phyloP scores from a whole-genome alignment of 2,888 invertebrate genomes.

The Helobdella robusta region DNA sequence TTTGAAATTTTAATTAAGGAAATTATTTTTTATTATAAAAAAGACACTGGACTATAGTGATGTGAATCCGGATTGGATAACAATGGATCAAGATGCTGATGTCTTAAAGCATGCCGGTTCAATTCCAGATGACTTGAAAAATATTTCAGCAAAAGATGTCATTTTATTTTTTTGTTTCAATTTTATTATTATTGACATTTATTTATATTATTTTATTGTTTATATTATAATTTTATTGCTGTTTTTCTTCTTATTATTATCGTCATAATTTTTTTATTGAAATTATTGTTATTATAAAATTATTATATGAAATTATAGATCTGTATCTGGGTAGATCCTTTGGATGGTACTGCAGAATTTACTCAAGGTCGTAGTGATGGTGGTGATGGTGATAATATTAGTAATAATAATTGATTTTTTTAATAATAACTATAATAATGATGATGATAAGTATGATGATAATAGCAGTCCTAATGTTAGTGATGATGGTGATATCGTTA shows the following conservation, averaged over 20 bases:
- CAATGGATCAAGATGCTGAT: slow-evolving; percentile 62
- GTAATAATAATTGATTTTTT: too few species aligned
- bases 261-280: not conserved
- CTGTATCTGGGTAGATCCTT: slow-evolving; percentile 75
- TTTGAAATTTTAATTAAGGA: too few species aligned
- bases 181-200: not conserved
- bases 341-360: slow-evolving; percentile 95
- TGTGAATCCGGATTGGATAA: slow-evolving; percentile 66
- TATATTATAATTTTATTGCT: not conserved
- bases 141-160: slow-evolving; percentile 64
- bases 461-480: too few species aligned
- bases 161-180: slow-evolving; percentile 27
- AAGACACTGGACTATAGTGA: slow-evolving; percentile 31
- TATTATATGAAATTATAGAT: too few species aligned
- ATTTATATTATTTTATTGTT: not conserved
- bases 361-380: too few species aligned
- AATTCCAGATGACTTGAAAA: slow-evolving; percentile 54
- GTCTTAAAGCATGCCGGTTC: slow-evolving; percentile 53
- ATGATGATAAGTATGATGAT: too few species aligned
- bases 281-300: too few species aligned
- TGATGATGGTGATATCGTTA: too few species aligned
- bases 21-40: not conserved
- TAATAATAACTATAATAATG: too few species aligned
- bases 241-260: slow-evolving; percentile 2
- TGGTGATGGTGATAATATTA: too few species aligned